Base-by-base conservation (phyloP, 2,797 vertebrate genomes). In the Danio aesculapii region DNA sequence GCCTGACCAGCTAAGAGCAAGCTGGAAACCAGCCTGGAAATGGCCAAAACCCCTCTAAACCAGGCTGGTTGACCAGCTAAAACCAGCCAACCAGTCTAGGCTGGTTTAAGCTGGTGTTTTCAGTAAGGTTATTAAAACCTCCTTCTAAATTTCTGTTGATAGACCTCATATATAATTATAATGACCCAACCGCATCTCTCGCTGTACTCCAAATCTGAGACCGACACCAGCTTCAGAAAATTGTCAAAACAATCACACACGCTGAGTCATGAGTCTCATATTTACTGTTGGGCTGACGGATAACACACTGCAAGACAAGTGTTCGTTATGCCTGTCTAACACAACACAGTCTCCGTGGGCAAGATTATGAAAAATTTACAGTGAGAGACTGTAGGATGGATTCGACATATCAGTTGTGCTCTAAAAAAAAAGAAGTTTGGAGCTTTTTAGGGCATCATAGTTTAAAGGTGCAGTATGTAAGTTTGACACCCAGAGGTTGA, bases 311-410 rank as follows among this genome's bases (percentile, higher is more conserved):
- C 63, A 16, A 63, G 39, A 63, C 39, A 67, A 47, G 11, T 2
- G 11, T 49, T 67, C 46, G 63, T 47, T 67, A 67, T 67, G 17
- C 6, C 17, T 67, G 43, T 49, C 44, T 49, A 49, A 67, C 11
- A 21, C 47, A 67, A 47, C 11, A 59, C 64, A 67, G 17, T 17
- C 44, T 13, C 11, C 11, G 21, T 67, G 17, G 64, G 44, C 44
- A 13, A 4, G 1, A 13, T 47, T 5, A 67, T 21, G 47, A 67
- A 47, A 67, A 13, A 47, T 1, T 5, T 13, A 66, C 43, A 67
- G 17, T 13, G 64, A 47, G 64, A 67, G 17, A 59, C 57, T 47
- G 63, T 19, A 47, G 44, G 64, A 8, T 67, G 63, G 44, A 47
- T 19, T 12, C 11, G 11, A 59, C 11, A 12, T 17, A 59, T 59